Percentiles rank a stretch among this genome's conserved stretches.
Conservation (phyloP, 2,113 vertebrate genomes). For the Symphodus melops region DNA sequence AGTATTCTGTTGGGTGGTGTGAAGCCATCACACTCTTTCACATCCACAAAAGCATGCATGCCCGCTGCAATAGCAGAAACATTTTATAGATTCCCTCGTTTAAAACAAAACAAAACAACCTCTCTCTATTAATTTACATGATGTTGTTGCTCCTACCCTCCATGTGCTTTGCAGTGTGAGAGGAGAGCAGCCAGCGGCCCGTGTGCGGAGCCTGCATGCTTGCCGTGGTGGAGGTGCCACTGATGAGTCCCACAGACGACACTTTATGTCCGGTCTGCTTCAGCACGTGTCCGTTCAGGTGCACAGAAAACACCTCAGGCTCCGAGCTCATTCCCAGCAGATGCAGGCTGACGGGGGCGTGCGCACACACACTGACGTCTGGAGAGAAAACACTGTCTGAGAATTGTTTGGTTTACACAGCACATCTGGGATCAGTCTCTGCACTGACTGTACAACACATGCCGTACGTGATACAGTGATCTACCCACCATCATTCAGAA, state of each 20-base stretch:
- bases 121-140: neutral
- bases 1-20: slow-evolving; percentile 69
- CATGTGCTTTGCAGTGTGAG: slow-evolving; percentile 87
- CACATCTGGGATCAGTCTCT: too few species aligned
- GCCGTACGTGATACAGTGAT: too few species aligned
- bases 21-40: slow-evolving; percentile 83
- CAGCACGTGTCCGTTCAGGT: slow-evolving; percentile 93
- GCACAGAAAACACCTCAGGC: slow-evolving; percentile 93
- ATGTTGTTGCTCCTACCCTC: slow-evolving; percentile 80
- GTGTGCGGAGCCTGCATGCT: slow-evolving; percentile 86
- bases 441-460: too few species aligned
- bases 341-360: slow-evolving; percentile 89
- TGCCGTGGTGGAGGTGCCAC: slow-evolving; percentile 86
- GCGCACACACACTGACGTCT: slow-evolving; percentile 87
- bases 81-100: neutral
- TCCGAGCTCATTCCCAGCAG: slow-evolving; percentile 93
- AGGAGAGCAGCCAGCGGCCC: slow-evolving; percentile 92
- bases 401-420: neutral
- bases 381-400: slow-evolving; percentile 33
- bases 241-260: slow-evolving; percentile 89
- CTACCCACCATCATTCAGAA: too few species aligned
- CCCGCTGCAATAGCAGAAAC: slow-evolving; percentile 79
- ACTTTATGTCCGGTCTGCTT: slow-evolving; percentile 84
- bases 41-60: slow-evolving; percentile 87
- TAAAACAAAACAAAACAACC: too few species aligned